Evolutionary conservation across 1,140 invertebrate genomes (phyloP), one percentile per base, ranked within the genome.

Genomic region (Zaprionus ghesquierei): DNA sequence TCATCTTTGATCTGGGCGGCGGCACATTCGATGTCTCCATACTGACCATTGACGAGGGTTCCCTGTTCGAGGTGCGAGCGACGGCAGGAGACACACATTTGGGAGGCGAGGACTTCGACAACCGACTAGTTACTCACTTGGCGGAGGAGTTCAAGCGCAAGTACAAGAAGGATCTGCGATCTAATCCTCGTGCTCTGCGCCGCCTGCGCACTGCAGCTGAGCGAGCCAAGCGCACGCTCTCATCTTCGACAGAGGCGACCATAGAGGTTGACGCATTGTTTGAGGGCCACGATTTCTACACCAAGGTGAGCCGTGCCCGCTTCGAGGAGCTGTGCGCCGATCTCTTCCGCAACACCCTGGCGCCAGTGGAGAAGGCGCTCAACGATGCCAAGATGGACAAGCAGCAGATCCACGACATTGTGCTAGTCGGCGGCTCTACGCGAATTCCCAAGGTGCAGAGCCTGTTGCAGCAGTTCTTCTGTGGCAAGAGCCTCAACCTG

Each of bases 281-380:
- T 66, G 95, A 96, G 69, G 95, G 95, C 9, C 93, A 96, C 31
- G 97, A 98, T 91, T 97, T 97, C 92, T 97, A 97, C 92, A 96
- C 96, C 0, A 96, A 95, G 89, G 94, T 98, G 38, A 95, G 96
- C 22, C 94, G 97, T 76, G 97, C 97, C 6, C 93, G 96, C 38
- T 97, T 97, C 89, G 97, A 98, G 92, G 97, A 98, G 92, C 92
- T 98, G 23, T 96, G 96, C 90, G 95, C 95, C 56, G 97, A 98
- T 93, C 93, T 98, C 33, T 96, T 96, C 92, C 92, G 94, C 69
- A 91, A 93, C 18, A 96, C 95, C 9, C 81, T 96, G 55, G 93
- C 93, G 38, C 96, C 96, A 5, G 95, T 96, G 6, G 95, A 96
- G 77, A 97, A 92, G 93, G 95, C 94, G 27, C 90, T 97, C 35